Percentiles rank a stretch among this genome's conserved stretches.
Evolutionary conservation across 2,888 invertebrate genomes (phyloP).

Genomic region (Cecidostiba fungosa): DNA sequence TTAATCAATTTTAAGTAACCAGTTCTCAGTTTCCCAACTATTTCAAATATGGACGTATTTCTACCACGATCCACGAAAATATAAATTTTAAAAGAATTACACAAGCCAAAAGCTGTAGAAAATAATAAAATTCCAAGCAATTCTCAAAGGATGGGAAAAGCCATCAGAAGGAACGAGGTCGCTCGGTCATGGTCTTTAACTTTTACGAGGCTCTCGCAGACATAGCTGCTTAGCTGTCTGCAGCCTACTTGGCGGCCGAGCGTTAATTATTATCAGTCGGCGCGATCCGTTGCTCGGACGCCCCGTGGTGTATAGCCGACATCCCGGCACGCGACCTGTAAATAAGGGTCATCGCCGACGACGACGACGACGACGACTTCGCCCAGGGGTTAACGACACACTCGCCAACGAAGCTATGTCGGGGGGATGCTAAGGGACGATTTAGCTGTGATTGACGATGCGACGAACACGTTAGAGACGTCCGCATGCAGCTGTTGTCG

Average conservation of each 20-base stretch:
- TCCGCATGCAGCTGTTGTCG: neutral
- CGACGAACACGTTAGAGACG: neutral
- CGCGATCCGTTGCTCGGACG: conserved; percentile 56
- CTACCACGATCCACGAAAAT: too few species aligned
- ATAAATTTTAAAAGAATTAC: too few species aligned
- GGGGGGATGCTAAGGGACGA: neutral
- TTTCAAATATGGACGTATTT: too few species aligned
- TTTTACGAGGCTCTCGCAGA: conserved; percentile 70
- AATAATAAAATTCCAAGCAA: neutral
- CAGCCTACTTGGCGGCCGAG: conserved; percentile 14
- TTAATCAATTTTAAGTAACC: too few species aligned
- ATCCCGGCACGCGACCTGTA: conserved; percentile 42
- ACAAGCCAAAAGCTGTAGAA: too few species aligned
- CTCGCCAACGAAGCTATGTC: neutral
- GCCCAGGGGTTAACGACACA: conserved; percentile 17
- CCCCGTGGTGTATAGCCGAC: conserved; percentile 21
- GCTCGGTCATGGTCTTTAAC: conserved; percentile 73
- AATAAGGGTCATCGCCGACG: conserved; percentile 45
- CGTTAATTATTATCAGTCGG: conserved; percentile 72
- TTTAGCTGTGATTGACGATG: neutral
- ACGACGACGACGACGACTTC: conserved; percentile 16
- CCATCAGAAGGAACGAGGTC: conserved; percentile 60
- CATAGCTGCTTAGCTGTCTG: neutral
- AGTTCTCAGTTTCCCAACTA: too few species aligned
- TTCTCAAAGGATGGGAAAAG: neutral